phyloP scores from a whole-genome alignment of 2,113 vertebrate species.

The Macquaria australasica region DNA sequence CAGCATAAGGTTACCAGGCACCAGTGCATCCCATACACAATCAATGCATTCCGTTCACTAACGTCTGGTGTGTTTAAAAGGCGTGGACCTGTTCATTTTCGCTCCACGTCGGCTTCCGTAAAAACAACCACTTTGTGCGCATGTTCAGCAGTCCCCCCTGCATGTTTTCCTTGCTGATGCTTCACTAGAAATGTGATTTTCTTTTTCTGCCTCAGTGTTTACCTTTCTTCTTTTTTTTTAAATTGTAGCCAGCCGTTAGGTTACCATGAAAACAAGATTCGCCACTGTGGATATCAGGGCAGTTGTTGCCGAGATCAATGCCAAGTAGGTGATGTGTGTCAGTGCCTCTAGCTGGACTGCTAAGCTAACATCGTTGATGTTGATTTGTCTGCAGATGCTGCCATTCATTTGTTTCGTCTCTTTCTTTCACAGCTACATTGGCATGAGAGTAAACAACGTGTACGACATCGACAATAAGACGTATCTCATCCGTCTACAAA shows the following conservation, averaged over 20 bases:
- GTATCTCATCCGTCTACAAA: constrained; percentile 96
- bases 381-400: constrained; percentile 19
- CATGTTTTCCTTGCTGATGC: constrained; percentile 24
- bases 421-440: constrained; percentile 88
- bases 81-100: constrained; percentile 40
- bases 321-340: constrained; percentile 81
- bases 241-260: no score
- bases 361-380: constrained; percentile 39
- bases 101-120: constrained; percentile 74
- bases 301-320: constrained; percentile 90
- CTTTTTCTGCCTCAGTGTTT: background rate
- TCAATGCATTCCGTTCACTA: constrained; percentile 32
- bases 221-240: background rate
- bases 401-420: background rate
- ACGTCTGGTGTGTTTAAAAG: constrained; percentile 41
- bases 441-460: constrained; percentile 97
- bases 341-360: background rate
- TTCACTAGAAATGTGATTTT: constrained; percentile 45
- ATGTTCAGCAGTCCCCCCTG: background rate
- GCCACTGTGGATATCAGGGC: constrained; percentile 93
- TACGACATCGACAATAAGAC: constrained; percentile 99
- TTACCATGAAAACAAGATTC: constrained; percentile 92
- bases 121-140: background rate
- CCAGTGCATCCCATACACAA: constrained; percentile 16
- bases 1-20: constrained; percentile 32